A percentile compares a stretch with the other conserved stretches of the same genome.
These are phyloP conservation scores for Acanthosepion lycidas DNA, from an alignment of 2,888 invertebrate species.

Conservation along the genomic window DNA sequence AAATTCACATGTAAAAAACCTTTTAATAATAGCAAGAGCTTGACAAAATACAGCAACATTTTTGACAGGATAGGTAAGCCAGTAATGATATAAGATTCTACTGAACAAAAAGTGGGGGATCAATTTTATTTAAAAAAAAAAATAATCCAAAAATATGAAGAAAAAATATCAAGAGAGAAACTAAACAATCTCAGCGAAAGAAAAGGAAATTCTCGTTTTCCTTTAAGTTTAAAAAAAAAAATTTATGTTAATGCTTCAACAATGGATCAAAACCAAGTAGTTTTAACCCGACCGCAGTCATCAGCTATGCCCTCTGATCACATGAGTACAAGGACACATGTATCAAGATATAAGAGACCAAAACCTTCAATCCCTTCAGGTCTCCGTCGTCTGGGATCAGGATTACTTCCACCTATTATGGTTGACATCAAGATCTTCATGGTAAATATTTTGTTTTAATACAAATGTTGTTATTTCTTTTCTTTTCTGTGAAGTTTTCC, in stretches of 20 bases:
- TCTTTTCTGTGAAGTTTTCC: too few relatives aligned
- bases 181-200: neutral
- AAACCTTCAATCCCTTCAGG: slow-evolving; percentile 54
- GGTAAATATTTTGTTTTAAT: neutral
- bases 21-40: too few relatives aligned
- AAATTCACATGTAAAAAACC: too few relatives aligned
- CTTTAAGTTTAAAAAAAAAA: neutral
- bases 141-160: too few relatives aligned
- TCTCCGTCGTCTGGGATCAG: slow-evolving; percentile 64
- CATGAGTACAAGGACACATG: neutral
- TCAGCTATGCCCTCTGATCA: neutral
- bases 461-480: too few relatives aligned
- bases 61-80: too few relatives aligned
- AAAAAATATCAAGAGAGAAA: neutral
- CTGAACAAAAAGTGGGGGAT: too few relatives aligned
- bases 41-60: too few relatives aligned
- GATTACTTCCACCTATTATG: slow-evolving; percentile 58
- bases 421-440: slow-evolving; percentile 63
- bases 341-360: slow-evolving; percentile 48
- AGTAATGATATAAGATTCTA: too few relatives aligned
- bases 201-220: neutral
- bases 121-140: neutral
- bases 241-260: neutral
- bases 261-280: slow-evolving; percentile 39
- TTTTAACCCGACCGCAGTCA: neutral